These are phyloP conservation scores for Sinotaia quadrata DNA, from an alignment of 2,888 invertebrate genomes.

Conservation along the genomic window DNA sequence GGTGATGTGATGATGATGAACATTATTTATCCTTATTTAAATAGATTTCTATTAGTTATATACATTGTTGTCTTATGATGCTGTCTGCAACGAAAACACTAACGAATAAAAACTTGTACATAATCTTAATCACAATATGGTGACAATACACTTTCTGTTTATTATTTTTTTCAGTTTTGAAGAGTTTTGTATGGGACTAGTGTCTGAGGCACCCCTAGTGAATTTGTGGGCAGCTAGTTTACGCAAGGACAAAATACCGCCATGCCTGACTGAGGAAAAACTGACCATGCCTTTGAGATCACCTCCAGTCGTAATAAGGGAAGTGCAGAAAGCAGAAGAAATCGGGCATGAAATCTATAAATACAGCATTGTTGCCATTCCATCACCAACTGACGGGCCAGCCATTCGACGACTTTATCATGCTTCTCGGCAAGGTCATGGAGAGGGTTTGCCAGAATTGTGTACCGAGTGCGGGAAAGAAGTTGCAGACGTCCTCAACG, in stretches of 20 bases:
- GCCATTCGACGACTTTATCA: background rate
- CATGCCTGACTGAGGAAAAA: background rate
- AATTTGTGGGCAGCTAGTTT: constrained; percentile 1
- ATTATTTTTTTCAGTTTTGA: no score
- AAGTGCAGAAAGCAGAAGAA: background rate
- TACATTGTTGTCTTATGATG: no score
- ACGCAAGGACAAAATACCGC: background rate
- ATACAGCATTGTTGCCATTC: background rate
- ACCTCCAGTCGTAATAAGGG: background rate
- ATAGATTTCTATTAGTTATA: no score
- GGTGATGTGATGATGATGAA: no score
- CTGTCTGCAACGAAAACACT: no score
- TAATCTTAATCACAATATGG: no score
- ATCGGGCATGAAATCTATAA: background rate
- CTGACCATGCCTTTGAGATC: background rate
- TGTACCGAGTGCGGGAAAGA: background rate
- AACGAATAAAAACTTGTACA: no score
- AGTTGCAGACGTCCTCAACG: background rate
- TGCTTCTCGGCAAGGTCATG: background rate
- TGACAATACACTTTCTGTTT: no score
- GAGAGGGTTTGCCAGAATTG: background rate
- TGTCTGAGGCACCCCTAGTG: background rate
- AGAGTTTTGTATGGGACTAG: background rate
- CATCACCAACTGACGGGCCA: background rate
- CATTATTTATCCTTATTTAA: no score